Percentiles rank a stretch among this genome's conserved stretches.
These are phyloP conservation scores for Danaus chrysippus DNA, from an alignment of 2,888 invertebrate genomes.

Conservation along the genomic window DNA sequence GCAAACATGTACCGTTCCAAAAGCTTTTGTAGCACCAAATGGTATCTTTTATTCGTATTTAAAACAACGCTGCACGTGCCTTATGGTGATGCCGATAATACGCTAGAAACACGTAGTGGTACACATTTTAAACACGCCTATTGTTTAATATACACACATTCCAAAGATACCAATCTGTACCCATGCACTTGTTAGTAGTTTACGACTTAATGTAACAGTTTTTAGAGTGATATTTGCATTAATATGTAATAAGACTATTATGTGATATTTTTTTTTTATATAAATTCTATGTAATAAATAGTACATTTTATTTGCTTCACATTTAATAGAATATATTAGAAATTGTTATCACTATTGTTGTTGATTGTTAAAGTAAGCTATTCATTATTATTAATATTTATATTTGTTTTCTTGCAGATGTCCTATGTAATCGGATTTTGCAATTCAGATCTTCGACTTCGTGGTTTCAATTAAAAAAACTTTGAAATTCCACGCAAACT, in stretches of 20 bases:
- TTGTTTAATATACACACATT: slow-evolving; percentile 32
- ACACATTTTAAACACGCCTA: slow-evolving; percentile 32
- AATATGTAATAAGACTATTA: slow-evolving; percentile 10
- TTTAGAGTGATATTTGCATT: slow-evolving; percentile 17
- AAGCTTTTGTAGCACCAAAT: slow-evolving; percentile 29
- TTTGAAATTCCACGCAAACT: slow-evolving; percentile 52
- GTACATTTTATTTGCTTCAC: slow-evolving; percentile 10
- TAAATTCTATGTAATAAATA: slow-evolving; percentile 9
- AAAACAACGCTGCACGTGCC: slow-evolving; percentile 32
- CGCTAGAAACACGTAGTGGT: slow-evolving; percentile 31
- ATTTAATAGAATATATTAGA: too few relatives aligned
- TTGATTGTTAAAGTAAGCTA: too few relatives aligned
- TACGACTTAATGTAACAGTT: slow-evolving; percentile 25
- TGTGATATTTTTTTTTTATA: slow-evolving; percentile 15
- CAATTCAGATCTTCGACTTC: slow-evolving; percentile 14
- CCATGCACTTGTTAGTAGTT: slow-evolving; percentile 23
- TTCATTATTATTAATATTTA: not conserved
- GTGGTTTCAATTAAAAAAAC: slow-evolving; percentile 47
- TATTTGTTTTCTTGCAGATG: slow-evolving; percentile 4
- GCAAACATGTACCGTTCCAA: slow-evolving; percentile 28
- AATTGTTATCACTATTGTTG: too few relatives aligned
- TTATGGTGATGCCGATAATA: slow-evolving; percentile 32
- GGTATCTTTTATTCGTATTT: slow-evolving; percentile 34
- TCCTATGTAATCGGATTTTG: slow-evolving; percentile 4
- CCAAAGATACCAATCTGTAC: slow-evolving; percentile 24